Conservation (phyloP, 2,113 vertebrate genomes). For the Theristicus caerulescens region DNA sequence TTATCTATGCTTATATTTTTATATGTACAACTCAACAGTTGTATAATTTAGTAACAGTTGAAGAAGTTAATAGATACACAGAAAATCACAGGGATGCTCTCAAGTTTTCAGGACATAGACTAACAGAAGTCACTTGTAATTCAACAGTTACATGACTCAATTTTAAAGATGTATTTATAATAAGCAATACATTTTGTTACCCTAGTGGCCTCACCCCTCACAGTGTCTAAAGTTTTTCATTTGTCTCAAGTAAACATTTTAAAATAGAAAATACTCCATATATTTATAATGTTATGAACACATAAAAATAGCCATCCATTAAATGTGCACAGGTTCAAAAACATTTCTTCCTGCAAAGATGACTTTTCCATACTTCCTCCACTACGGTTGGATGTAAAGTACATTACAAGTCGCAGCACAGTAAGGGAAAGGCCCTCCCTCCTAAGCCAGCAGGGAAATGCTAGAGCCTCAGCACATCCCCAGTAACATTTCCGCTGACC, state of each 20-base stretch:
- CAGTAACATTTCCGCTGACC: slow-evolving; percentile 31
- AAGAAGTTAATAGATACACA: background rate
- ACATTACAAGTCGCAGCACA: background rate
- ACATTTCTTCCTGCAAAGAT: slow-evolving; percentile 22
- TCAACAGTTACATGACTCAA: background rate
- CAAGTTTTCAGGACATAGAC: background rate
- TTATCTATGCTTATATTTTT: background rate
- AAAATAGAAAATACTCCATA: background rate
- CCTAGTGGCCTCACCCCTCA: background rate
- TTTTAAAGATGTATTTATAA: background rate
- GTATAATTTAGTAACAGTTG: background rate
- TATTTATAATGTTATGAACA: background rate
- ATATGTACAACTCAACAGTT: background rate
- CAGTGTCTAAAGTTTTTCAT: background rate
- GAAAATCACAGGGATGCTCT: background rate
- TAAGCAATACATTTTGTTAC: background rate
- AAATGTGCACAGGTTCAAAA: slow-evolving; percentile 7
- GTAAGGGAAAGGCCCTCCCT: slow-evolving; percentile 48
- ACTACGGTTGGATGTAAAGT: background rate
- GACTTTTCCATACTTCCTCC: slow-evolving; percentile 61
- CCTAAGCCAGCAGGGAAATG: background rate
- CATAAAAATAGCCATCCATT: slow-evolving; percentile 45
- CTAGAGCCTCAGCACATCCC: background rate
- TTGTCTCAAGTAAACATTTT: background rate
- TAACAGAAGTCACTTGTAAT: background rate